Percentiles rank a stretch among this genome's conserved stretches.
Evolutionary conservation across 37 sponge, comb jelly and placozoan species (phyloP).

Genomic region (Spongilla lacustris): DNA sequence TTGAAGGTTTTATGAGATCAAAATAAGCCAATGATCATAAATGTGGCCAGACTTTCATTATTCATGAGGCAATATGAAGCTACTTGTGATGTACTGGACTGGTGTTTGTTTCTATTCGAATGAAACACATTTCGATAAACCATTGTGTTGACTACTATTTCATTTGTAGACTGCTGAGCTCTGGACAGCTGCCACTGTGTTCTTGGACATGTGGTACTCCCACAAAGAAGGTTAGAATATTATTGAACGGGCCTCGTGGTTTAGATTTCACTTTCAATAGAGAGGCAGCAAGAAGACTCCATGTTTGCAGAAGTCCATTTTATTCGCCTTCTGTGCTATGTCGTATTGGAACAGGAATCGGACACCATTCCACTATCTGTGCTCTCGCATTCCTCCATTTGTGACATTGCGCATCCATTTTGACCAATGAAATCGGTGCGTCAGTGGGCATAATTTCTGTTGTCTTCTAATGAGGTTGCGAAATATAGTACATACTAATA

Average conservation of each 20-base stretch:
- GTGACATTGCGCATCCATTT: constrained; percentile 12
- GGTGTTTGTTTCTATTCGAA: too few species aligned
- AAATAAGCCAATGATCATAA: too few species aligned
- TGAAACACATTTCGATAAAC: too few species aligned
- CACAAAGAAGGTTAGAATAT: constrained; percentile 3
- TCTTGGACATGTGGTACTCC: constrained; percentile 19
- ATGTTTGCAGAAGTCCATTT: constrained; percentile 4
- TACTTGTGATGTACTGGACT: too few species aligned
- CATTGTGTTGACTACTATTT: too few species aligned
- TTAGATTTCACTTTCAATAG: background rate
- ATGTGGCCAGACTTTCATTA: too few species aligned
- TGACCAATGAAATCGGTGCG: background rate
- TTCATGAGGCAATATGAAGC: too few species aligned
- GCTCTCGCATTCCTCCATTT: background rate
- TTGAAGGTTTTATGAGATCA: too few species aligned
- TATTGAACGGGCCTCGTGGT: background rate
- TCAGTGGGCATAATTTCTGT: too few species aligned
- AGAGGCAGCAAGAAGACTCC: background rate
- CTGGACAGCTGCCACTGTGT: background rate
- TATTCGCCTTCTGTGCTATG: constrained; percentile 17
- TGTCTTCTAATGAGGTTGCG: too few species aligned
- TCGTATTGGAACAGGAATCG: background rate
- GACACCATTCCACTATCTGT: background rate
- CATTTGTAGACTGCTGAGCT: background rate
- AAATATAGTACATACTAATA: too few species aligned